phyloP scores from a whole-genome alignment of 2,888 invertebrate species.

The Bellardia pandia region DNA sequence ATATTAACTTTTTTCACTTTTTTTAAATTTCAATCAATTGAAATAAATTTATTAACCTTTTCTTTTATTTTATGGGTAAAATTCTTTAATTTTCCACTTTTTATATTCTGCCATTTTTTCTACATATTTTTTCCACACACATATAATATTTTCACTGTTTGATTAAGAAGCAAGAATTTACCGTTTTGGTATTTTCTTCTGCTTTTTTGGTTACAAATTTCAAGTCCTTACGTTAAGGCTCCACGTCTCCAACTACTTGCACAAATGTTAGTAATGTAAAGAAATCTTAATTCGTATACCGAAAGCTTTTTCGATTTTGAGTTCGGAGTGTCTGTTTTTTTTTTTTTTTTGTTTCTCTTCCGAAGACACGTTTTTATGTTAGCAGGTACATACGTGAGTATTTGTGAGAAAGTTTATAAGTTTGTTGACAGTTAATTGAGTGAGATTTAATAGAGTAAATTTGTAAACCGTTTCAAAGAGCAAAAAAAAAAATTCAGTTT shows the following conservation, averaged over 20 bases:
- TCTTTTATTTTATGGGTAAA: constrained; percentile 15
- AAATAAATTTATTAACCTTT: constrained; percentile 36
- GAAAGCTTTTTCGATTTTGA: constrained; percentile 76
- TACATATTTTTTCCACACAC: constrained; percentile 31
- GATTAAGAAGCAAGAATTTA: constrained; percentile 52
- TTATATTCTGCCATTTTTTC: constrained; percentile 33
- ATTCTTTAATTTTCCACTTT: constrained; percentile 20
- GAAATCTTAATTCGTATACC: constrained; percentile 70
- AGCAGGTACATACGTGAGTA: background rate
- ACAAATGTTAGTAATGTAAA: constrained; percentile 71
- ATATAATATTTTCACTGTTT: constrained; percentile 34
- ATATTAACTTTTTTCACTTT: constrained; percentile 5
- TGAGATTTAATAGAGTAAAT: constrained; percentile 36
- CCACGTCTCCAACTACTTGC: constrained; percentile 82
- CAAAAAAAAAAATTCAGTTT: background rate
- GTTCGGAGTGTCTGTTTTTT: constrained; percentile 26
- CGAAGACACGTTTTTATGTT: constrained; percentile 55
- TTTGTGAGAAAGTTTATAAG: background rate
- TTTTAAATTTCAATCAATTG: no score
- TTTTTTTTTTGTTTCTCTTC: constrained; percentile 22
- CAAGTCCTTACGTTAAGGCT: constrained; percentile 81
- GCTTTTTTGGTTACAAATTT: constrained; percentile 58
- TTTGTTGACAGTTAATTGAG: constrained; percentile 40
- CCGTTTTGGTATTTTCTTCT: constrained; percentile 52
- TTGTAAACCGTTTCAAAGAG: background rate